phyloP scores from a whole-genome alignment of 1,140 invertebrate species.

The Vollenhovia emeryi region DNA sequence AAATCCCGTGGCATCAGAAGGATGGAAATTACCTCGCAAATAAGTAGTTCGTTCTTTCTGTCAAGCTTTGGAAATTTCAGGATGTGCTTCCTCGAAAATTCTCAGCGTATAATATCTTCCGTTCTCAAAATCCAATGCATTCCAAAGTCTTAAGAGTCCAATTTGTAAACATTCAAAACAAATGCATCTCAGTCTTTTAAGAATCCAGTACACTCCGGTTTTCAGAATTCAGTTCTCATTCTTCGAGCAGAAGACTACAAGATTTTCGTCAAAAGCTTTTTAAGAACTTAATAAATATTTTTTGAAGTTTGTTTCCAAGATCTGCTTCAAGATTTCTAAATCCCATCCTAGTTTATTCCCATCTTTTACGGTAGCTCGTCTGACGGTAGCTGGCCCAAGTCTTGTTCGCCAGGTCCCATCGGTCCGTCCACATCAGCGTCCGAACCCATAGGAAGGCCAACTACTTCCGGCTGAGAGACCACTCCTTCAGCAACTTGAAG shows the following conservation, averaged over 20 bases:
- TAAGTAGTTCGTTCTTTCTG: not conserved
- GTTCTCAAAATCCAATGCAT: not conserved
- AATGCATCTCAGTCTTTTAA: conserved; percentile 3
- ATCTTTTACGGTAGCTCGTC: conserved; percentile 64
- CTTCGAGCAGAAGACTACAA: not conserved
- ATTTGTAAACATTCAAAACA: not conserved
- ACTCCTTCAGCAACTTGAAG: conserved; percentile 65
- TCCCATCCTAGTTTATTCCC: not conserved
- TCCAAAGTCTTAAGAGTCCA: not conserved
- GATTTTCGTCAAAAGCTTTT: conserved; percentile 1
- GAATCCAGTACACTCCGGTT: not conserved
- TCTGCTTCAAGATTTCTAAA: not conserved
- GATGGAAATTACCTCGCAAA: not conserved
- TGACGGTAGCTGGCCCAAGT: conserved; percentile 65
- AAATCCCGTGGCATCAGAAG: not conserved
- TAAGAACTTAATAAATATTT: not conserved
- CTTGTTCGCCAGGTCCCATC: conserved; percentile 71
- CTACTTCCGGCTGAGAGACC: conserved; percentile 71
- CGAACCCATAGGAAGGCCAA: conserved; percentile 69
- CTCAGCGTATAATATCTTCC: not conserved
- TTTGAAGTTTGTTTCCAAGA: not conserved
- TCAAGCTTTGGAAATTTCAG: not conserved
- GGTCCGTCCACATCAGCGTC: conserved; percentile 81
- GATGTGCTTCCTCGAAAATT: not conserved
- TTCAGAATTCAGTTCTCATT: not conserved